These are phyloP conservation scores for Pinctada fucata DNA, from an alignment of 2,888 invertebrate genomes.

Conservation along the genomic window DNA sequence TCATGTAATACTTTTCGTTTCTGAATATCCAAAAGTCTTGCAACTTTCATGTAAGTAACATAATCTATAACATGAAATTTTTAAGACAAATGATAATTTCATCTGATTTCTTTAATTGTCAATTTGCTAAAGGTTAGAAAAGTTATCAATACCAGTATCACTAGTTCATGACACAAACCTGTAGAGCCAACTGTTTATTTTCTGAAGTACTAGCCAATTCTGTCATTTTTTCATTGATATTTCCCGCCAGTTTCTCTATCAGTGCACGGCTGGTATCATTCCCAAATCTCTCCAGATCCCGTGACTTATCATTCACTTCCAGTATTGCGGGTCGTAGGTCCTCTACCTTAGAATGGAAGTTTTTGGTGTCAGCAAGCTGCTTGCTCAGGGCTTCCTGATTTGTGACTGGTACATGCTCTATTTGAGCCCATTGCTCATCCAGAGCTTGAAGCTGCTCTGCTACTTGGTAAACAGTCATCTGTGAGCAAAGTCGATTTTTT, in stretches of 20 bases:
- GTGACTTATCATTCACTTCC: slow-evolving; percentile 88
- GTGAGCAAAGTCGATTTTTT: slow-evolving; percentile 72
- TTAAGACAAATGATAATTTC: too few relatives aligned
- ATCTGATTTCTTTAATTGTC: too few relatives aligned
- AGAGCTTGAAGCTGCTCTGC: slow-evolving; percentile 82
- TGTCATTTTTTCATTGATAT: slow-evolving; percentile 66
- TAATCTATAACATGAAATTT: too few relatives aligned
- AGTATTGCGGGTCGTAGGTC: slow-evolving; percentile 90
- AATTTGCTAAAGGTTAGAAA: too few relatives aligned
- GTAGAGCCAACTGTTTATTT: slow-evolving; percentile 58
- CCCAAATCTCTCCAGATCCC: slow-evolving; percentile 84
- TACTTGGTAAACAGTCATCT: slow-evolving; percentile 87
- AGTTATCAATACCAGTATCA: too few relatives aligned
- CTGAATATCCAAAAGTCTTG: too few relatives aligned
- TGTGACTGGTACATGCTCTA: slow-evolving; percentile 88
- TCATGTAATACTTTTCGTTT: too few relatives aligned
- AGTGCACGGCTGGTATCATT: slow-evolving; percentile 78
- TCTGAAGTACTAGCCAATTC: slow-evolving; percentile 58
- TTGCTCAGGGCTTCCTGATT: slow-evolving; percentile 90
- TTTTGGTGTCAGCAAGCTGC: slow-evolving; percentile 79
- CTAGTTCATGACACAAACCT: slow-evolving; percentile 48
- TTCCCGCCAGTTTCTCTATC: slow-evolving; percentile 53
- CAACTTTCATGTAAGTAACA: too few relatives aligned
- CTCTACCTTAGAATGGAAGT: slow-evolving; percentile 78
- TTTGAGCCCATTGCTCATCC: slow-evolving; percentile 87